Base-by-base conservation (phyloP, 1,140 invertebrate genomes). In the Drosophila willistoni region DNA sequence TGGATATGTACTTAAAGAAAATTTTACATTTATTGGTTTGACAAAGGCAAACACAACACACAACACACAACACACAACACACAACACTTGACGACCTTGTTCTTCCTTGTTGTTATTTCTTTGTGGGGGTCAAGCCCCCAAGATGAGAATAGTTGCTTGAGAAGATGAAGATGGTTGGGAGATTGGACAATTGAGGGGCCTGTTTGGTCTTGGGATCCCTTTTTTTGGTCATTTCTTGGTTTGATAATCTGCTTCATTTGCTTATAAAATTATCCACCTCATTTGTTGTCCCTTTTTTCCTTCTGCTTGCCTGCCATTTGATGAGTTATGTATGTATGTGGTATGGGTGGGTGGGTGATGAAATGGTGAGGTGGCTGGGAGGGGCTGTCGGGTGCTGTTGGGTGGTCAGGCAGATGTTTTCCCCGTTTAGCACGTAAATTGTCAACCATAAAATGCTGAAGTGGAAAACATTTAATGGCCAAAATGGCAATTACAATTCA, bases 201-300 rank as follows among this genome's bases (percentile, higher is more conserved):
- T 1, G 19, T 51, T 51, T 59, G 55, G 12, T 56, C 13, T 51
- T 19, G 14, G 64, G 66, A 84, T 71, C 78, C 82, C 75, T 76
- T 69, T 62, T 29, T 64, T 72, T 64, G 76, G 83, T 76, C 75
- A 73, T 85, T 86, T 82, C 60, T 71, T 68, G 83, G 84, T 77
- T 82, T 87, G 79, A 59, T 87, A 87, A 87, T 87, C 83, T 87
- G 84, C 83, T 87, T 59, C 79, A 87, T 87, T 87, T 87, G 84
- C 79, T 89, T 87, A 87, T 87, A 79, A 89, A 87, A 87, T 87
- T 87, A 87, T 87, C 81, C 84, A 87, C 76, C 84, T 87, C 83
- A 87, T 87, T 87, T 87, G 84, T 77, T 83, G 83, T 80, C 84
- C 84, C 76, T 87, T 86, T 75, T 86, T 51, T 51, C 17, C 44